Evolutionary conservation across 2,797 vertebrate genomes (phyloP).

Genomic region (Iguana delicatissima): DNA sequence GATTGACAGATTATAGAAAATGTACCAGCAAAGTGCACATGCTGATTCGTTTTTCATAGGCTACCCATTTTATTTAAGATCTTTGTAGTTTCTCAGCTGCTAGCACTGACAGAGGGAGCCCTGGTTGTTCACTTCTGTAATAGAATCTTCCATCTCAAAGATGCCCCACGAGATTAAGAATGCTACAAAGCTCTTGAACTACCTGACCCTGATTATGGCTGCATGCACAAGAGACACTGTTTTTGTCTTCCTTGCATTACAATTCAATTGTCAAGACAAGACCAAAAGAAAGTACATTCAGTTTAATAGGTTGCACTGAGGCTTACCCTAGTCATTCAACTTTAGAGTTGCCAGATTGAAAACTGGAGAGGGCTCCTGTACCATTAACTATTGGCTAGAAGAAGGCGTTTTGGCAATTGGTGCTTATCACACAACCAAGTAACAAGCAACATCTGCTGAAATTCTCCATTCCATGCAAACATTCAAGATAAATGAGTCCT

Average conservation of each 20-base stretch:
- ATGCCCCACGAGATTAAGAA: neutral
- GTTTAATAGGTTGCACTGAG: neutral
- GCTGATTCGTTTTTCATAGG: slow-evolving; percentile 25
- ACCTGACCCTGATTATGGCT: neutral
- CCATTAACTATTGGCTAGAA: too few relatives aligned
- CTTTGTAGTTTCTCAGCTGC: slow-evolving; percentile 11
- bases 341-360: neutral
- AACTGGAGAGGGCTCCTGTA: neutral
- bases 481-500: too few relatives aligned
- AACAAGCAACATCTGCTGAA: too few relatives aligned
- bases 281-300: neutral
- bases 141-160: neutral
- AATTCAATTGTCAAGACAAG: neutral
- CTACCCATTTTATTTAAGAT: slow-evolving; percentile 33
- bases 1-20: neutral
- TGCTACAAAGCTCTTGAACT: neutral
- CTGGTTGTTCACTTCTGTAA: neutral
- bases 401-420: neutral
- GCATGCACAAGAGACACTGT: neutral
- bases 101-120: neutral
- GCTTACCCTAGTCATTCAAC: neutral
- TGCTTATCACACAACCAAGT: neutral
- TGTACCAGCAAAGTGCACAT: neutral
- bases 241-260: neutral
- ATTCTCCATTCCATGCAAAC: too few relatives aligned